Evolutionary conservation across 1,140 invertebrate genomes (phyloP).

Genomic region (Drosophila varians): DNA sequence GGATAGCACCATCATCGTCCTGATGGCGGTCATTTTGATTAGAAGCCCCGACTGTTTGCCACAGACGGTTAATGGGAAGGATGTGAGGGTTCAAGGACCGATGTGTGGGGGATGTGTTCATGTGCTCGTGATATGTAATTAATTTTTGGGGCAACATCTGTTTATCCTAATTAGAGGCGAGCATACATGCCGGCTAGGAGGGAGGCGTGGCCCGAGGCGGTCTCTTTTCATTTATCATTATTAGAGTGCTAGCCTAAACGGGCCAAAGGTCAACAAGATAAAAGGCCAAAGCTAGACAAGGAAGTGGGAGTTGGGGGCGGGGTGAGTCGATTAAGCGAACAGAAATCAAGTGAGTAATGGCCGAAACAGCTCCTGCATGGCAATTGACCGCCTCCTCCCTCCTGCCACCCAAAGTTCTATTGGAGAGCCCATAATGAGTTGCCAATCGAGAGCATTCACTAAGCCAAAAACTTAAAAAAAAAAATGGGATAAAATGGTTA

Average conservation of each 20-base stretch:
- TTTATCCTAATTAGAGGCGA: constrained; percentile 76
- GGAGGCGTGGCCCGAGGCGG: constrained; percentile 13
- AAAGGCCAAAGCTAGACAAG: neutral
- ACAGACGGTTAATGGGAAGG: constrained; percentile 2
- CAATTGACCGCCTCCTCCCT: constrained; percentile 5
- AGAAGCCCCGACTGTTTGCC: constrained; percentile 9
- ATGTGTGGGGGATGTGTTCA: constrained; percentile 35
- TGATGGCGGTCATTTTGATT: constrained; percentile 53
- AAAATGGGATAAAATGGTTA: constrained; percentile 25
- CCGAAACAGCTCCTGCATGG: constrained; percentile 32
- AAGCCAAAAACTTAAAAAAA: constrained; percentile 38
- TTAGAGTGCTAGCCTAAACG: constrained; percentile 20
- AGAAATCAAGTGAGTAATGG: constrained; percentile 47
- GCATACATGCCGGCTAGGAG: constrained; percentile 6
- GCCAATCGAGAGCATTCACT: constrained; percentile 16
- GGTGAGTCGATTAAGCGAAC: constrained; percentile 25
- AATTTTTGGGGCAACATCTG: constrained; percentile 74
- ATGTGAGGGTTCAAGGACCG: neutral
- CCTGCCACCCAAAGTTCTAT: neutral
- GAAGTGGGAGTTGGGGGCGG: neutral
- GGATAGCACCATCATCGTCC: constrained; percentile 18
- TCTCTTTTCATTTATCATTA: constrained; percentile 55
- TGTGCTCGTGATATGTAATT: constrained; percentile 75
- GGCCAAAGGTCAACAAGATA: constrained; percentile 21
- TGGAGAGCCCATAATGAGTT: constrained; percentile 10